phyloP scores from a whole-genome alignment of 37 sponge, comb jelly and placozoan species.

The Tethya wilhelma region DNA sequence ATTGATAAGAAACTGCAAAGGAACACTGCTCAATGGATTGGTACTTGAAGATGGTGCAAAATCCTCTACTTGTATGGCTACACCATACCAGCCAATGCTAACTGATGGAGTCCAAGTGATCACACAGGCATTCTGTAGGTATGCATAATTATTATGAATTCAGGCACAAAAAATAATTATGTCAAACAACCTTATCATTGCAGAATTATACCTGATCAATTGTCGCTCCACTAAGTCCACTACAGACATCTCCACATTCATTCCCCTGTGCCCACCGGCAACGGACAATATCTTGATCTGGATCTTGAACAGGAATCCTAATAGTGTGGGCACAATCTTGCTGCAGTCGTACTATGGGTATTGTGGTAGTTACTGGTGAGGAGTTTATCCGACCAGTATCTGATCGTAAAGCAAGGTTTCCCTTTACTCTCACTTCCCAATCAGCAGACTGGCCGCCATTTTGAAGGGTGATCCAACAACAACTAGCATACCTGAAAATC shows the following conservation, averaged over 20 bases:
- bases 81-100: conserved; percentile 37
- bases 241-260: conserved; percentile 53
- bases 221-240: conserved; percentile 3
- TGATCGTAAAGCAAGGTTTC: conserved; percentile 3
- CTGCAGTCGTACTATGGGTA: conserved; percentile 47
- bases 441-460: neutral
- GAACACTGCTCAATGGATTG: conserved; percentile 48
- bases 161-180: neutral
- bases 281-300: conserved; percentile 46
- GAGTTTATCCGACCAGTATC: conserved; percentile 61
- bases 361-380: conserved; percentile 41
- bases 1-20: conserved; percentile 45
- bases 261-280: conserved; percentile 45
- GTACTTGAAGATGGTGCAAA: conserved; percentile 1
- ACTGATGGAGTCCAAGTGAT: conserved; percentile 10
- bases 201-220: neutral
- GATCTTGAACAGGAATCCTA: conserved; percentile 55
- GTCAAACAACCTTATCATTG: too few species aligned
- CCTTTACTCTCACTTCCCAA: conserved; percentile 32
- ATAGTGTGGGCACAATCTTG: conserved; percentile 29
- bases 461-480: conserved; percentile 35
- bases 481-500: conserved; percentile 15
- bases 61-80: conserved; percentile 55
- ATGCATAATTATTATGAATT: neutral
- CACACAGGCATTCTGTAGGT: too few species aligned